Percentiles rank a stretch among this genome's conserved stretches.
These are phyloP conservation scores for Protonibea diacanthus DNA, from an alignment of 2,797 vertebrate genomes.

Conservation along the genomic window DNA sequence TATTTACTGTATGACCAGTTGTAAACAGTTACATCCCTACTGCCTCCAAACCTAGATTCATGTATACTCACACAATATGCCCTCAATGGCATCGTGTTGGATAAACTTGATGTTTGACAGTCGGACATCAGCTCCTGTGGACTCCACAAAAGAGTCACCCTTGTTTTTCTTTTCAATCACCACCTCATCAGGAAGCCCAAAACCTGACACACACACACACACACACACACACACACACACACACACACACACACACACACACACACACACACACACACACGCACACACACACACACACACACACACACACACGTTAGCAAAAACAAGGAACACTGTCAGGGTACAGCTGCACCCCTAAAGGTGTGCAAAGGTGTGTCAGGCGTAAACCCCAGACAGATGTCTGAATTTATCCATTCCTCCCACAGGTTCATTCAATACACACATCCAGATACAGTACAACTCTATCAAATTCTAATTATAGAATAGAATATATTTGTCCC, in stretches of 20 bases:
- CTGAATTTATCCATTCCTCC: background rate
- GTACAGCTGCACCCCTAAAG: no score
- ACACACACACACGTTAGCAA: constrained; percentile 13
- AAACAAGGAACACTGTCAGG: background rate
- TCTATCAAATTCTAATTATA: background rate
- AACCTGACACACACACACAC: constrained; percentile 81
- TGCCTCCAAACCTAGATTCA: background rate
- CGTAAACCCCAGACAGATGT: background rate
- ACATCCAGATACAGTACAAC: background rate
- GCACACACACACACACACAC: no score
- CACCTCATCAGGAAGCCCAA: constrained; percentile 93
- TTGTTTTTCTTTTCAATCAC: constrained; percentile 93
- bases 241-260: no score
- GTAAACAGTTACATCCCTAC: no score
- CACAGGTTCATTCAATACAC: background rate
- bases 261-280: no score
- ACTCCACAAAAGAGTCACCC: constrained; percentile 93
- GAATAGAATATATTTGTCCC: no score
- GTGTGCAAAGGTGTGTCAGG: background rate
- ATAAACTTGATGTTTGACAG: constrained; percentile 94
- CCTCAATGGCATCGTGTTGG: constrained; percentile 93
- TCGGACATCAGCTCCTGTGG: constrained; percentile 86
- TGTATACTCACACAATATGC: constrained; percentile 93
- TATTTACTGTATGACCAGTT: no score
- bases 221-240: no score